Base-by-base conservation (phyloP, 2,113 vertebrate genomes). In the Etia nguti region DNA sequence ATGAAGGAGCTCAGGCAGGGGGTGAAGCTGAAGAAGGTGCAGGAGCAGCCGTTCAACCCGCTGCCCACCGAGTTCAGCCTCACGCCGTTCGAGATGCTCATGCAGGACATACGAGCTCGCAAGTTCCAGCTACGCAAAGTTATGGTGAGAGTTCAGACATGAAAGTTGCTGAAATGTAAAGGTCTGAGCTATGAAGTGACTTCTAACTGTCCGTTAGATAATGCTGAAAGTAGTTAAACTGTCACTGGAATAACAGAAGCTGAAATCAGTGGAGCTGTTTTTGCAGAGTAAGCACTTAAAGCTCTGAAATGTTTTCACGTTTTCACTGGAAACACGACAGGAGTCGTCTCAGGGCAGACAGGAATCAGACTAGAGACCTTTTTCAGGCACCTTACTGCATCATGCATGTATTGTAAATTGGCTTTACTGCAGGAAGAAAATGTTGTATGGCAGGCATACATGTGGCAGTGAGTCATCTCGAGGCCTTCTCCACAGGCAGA, bases 31-130 rank as follows among this genome's bases (percentile, higher is more conserved):
- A 99, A 98, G 96, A 99, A 99, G 89, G 98, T 99, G 20, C 97
- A 98, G 95, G 97, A 99, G 93, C 97, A 98, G 92, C 97, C 97
- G 15, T 99, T 98, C 93, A 96, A 99, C 95, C 96, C 97, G 0
- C 95, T 99, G 84, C 98, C 98, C 93, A 98, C 97, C 0, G 98
- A 99, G 93, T 99, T 97, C 96, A 98, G 98, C 96, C 98, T 99
- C 88, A 99, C 98, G 0, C 98, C 98, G 41, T 99, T 99, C 0
- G 98, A 99, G 96, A 99, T 99, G 98, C 97, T 99, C 79, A 99
- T 99, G 98, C 98, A 99, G 94, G 98, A 99, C 94, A 99, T 99
- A 87, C 97, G 97, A 0, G 95, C 97, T 1, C 96, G 97, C 86
- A 99, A 98, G 91, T 99, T 98, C 93, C 97, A 98, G 92, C 97